A percentile compares a stretch with the other conserved stretches of the same genome.
phyloP scores from a whole-genome alignment of 1,140 invertebrate species.

The Microplitis mediator region DNA sequence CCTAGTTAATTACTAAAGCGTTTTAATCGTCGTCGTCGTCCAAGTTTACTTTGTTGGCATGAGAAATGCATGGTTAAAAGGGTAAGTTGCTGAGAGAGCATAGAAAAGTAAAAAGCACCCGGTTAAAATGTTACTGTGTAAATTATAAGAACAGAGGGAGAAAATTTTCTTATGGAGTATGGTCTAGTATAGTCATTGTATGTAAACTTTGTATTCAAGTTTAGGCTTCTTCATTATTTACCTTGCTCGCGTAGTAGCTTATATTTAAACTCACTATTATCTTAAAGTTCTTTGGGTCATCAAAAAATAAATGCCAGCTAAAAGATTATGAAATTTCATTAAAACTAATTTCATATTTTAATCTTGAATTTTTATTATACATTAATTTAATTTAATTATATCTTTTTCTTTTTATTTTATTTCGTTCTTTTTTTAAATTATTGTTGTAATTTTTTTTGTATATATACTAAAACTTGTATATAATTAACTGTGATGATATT shows the following conservation, averaged over 20 bases:
- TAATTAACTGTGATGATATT: neutral
- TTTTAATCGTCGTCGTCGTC: slow-evolving; percentile 58
- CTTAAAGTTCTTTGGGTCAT: slow-evolving; percentile 2
- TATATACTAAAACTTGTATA: neutral
- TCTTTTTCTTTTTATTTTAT: neutral
- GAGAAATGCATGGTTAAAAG: slow-evolving; percentile 37
- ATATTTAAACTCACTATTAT: neutral
- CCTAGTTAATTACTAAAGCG: slow-evolving; percentile 60
- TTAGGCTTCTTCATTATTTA: no score
- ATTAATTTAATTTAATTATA: neutral
- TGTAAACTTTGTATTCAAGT: neutral
- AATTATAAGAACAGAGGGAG: slow-evolving; percentile 19
- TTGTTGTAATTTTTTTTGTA: neutral
- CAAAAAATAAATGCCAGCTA: slow-evolving; percentile 1
- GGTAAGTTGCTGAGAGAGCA: slow-evolving; percentile 13
- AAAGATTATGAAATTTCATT: slow-evolving; percentile 3
- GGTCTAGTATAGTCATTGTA: neutral
- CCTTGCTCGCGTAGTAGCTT: neutral
- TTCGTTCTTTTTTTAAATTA: neutral
- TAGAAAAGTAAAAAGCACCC: slow-evolving; percentile 10
- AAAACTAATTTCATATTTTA: neutral
- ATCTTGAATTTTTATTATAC: neutral
- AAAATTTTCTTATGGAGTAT: neutral
- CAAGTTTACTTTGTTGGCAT: slow-evolving; percentile 54
- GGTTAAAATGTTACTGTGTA: slow-evolving; percentile 26